These are phyloP conservation scores for Mactra quadrangularis DNA, from an alignment of 1,140 invertebrate species.

Conservation along the genomic window DNA sequence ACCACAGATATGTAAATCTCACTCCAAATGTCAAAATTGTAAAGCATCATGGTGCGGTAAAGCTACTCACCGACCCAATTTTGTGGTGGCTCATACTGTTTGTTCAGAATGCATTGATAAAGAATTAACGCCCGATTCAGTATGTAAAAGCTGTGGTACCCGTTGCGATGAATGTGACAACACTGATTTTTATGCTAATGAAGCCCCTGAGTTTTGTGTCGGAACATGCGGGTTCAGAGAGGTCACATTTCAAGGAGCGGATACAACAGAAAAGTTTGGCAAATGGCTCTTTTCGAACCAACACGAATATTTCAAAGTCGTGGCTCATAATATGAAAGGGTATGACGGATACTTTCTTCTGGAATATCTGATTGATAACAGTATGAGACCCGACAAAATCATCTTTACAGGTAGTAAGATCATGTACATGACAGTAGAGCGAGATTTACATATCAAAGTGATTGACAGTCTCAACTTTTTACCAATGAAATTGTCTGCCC, in stretches of 20 bases:
- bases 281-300: conserved; percentile 23
- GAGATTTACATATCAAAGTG: conserved; percentile 16
- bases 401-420: conserved; percentile 23
- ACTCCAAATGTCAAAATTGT: conserved; percentile 40
- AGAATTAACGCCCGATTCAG: not conserved
- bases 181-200: too few species aligned
- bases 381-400: not conserved
- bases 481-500: conserved; percentile 18
- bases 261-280: conserved; percentile 17
- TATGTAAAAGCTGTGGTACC: conserved; percentile 35
- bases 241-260: conserved; percentile 22
- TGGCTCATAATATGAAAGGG: conserved; percentile 46
- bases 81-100: conserved; percentile 47
- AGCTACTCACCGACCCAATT: conserved; percentile 36
- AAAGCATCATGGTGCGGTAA: conserved; percentile 18
- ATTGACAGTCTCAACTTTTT: conserved; percentile 55
- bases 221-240: conserved; percentile 35
- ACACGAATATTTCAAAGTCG: conserved; percentile 24
- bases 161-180: conserved; percentile 41
- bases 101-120: not conserved
- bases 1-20: not conserved
- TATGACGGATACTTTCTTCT: conserved; percentile 50
- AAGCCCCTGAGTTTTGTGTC: conserved; percentile 54
- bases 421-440: conserved; percentile 3
- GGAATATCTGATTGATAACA: conserved; percentile 25